Evolutionary conservation across 35 echinoderm and acorn worm species (phyloP), one percentile per base, ranked within the genome.

Genomic region (Chiridota heheva): DNA sequence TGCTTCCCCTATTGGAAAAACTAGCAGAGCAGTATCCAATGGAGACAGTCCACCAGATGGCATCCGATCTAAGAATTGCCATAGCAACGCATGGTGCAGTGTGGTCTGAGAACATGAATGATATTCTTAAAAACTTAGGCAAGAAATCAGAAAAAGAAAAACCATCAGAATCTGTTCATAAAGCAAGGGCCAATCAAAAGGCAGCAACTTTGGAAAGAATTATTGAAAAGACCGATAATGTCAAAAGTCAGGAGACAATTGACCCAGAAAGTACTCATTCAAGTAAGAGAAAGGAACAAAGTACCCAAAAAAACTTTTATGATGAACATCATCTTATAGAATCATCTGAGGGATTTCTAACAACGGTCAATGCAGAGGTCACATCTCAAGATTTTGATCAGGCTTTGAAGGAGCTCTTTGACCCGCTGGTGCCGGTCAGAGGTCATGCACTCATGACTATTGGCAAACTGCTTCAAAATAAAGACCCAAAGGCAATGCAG

Each of bases 61-160:
- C 94, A 79, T 45, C 80, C 20, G 85, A 81, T 47, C 60, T 97
- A 36, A 71, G 63, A 25, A 85, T 91, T 28, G 44, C 87, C 72
- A 84, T 97, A 84, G 94, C 88, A 87, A 97, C 94, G 13, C 94
- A 91, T 73, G 88, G 88, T 83, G 88, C 93, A 34, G 88, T 96
- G 17, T 81, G 65, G 47, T 63, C 90, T 27, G 86, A 88, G 38
- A 70, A 51, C 7, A 72, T 81, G 38, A 81, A 65, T 32, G 76
- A 88, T 16, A 70, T 51, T 20, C 57, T 78, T n/a, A 28, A 80
- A 36, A 67, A 86, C 1, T 66, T 86, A 12, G 63, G 36, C 17
- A n/a, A n/a, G n/a, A n/a, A n/a, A n/a, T n/a, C n/a, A n/a, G n/a
- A 80, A 36, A 64, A 27, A 30, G 5, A 67, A 67, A 67, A 37